A percentile compares a stretch with the other conserved stretches of the same genome.
phyloP scores from a whole-genome alignment of 2,113 vertebrate species.

The Regulus satrapa region DNA sequence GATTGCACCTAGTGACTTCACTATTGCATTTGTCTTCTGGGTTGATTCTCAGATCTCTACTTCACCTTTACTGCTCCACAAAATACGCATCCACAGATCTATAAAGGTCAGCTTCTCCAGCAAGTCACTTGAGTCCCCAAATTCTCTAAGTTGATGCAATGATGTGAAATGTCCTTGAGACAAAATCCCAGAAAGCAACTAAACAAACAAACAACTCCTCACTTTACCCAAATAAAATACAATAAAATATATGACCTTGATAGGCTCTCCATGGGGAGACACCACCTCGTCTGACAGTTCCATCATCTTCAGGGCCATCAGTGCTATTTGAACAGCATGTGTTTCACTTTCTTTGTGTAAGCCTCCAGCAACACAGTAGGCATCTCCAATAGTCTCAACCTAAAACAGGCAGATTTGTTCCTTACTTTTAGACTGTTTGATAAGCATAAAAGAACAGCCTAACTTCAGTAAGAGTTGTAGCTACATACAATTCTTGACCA shows the following conservation, averaged over 20 bases:
- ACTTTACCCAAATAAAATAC: not conserved
- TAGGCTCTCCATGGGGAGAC: slow-evolving; percentile 92
- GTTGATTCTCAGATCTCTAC: not conserved
- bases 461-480: not conserved
- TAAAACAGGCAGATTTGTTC: slow-evolving; percentile 60
- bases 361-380: slow-evolving; percentile 95
- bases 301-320: slow-evolving; percentile 98
- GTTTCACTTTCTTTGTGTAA: slow-evolving; percentile 92
- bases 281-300: slow-evolving; percentile 91
- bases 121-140: not conserved
- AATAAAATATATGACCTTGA: slow-evolving; percentile 80
- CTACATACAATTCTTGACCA: not conserved
- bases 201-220: not conserved
- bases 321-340: slow-evolving; percentile 90
- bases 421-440: not conserved
- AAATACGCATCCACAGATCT: not conserved
- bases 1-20: not conserved
- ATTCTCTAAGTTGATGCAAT: not conserved
- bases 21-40: not conserved
- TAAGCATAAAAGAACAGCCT: not conserved
- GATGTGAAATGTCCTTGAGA: not conserved
- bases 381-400: slow-evolving; percentile 98
- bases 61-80: not conserved
- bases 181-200: not conserved
- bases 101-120: not conserved